Conservation (phyloP, 2,888 invertebrate species). For the Philopedon plagiatum region DNA sequence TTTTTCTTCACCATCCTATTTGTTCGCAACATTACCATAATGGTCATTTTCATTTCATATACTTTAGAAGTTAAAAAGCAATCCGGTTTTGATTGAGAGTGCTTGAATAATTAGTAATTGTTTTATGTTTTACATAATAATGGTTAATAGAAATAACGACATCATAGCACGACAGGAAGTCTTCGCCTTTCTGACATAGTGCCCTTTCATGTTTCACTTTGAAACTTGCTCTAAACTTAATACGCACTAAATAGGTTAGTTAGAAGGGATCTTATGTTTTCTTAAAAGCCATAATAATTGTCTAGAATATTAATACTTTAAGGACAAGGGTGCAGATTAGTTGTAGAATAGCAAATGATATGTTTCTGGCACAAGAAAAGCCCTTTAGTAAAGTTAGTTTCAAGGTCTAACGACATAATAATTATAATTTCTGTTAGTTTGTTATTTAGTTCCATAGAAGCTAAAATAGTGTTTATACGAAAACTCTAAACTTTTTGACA, state of each 20-base stretch:
- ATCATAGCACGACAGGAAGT: constrained; percentile 8
- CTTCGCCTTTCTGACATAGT: constrained; percentile 7
- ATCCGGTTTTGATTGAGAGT: too few relatives aligned
- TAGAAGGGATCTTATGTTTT: constrained; percentile 20
- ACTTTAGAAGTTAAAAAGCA: too few relatives aligned
- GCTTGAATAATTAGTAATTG: not conserved
- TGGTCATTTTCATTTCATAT: too few relatives aligned
- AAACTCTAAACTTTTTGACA: too few relatives aligned
- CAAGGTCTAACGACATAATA: not conserved
- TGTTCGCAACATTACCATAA: too few relatives aligned
- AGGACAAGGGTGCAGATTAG: not conserved
- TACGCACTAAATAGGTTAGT: constrained; percentile 22
- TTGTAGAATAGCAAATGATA: not conserved
- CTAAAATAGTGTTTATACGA: too few relatives aligned
- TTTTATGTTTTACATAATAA: not conserved
- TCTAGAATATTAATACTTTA: constrained; percentile 4
- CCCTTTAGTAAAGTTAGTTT: not conserved
- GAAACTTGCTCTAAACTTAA: constrained; percentile 12
- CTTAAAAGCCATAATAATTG: not conserved
- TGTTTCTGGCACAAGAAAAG: not conserved
- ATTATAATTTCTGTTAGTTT: too few relatives aligned
- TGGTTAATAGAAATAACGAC: constrained; percentile 1
- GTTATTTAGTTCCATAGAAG: too few relatives aligned
- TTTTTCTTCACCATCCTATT: too few relatives aligned
- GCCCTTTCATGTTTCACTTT: constrained; percentile 12